These are phyloP conservation scores for Drosophila malerkotliana DNA, from an alignment of 1,140 invertebrate genomes.

Conservation along the genomic window DNA sequence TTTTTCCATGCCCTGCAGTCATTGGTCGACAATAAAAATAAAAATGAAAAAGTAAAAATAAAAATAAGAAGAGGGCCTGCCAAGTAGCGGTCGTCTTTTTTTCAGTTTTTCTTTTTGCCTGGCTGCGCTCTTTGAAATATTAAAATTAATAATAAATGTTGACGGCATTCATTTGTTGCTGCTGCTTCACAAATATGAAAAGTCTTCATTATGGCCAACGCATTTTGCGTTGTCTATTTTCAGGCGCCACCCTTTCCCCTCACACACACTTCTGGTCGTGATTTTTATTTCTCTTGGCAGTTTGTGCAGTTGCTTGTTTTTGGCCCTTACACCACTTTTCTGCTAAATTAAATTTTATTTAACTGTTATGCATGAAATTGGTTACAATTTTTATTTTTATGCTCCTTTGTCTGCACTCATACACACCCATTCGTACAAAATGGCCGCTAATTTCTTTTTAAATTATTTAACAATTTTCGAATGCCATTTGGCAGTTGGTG, in stretches of 20 bases:
- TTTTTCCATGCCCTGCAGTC: constrained; percentile 1
- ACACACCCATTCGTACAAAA: constrained; percentile 36
- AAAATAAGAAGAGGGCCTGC: constrained; percentile 28
- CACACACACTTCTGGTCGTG: constrained; percentile 3
- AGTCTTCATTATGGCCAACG: constrained; percentile 58
- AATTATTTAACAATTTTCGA: constrained; percentile 79
- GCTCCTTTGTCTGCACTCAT: constrained; percentile 44
- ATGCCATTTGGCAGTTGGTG: constrained; percentile 38
- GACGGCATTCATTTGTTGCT: constrained; percentile 63
- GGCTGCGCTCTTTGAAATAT: constrained; percentile 68
- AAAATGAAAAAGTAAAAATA: constrained; percentile 6
- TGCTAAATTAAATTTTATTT: constrained; percentile 80
- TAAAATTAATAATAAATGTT: constrained; percentile 81
- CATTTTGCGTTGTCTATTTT: constrained; percentile 48
- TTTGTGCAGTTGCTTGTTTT: constrained; percentile 44
- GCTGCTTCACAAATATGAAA: constrained; percentile 47
- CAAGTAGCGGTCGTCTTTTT: constrained; percentile 25
- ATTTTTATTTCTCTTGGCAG: constrained; percentile 57
- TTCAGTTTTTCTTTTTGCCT: constrained; percentile 23
- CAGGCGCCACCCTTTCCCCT: constrained; percentile 1
- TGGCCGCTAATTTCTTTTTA: constrained; percentile 79
- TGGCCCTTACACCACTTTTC: constrained; percentile 44
- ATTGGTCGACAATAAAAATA: constrained; percentile 20
- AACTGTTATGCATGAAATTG: constrained; percentile 77
- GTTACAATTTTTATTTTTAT: constrained; percentile 71